Percentiles rank a stretch among this genome's conserved stretches.
Conservation (phyloP, 2,797 vertebrate species). For the Alectoris magna region DNA sequence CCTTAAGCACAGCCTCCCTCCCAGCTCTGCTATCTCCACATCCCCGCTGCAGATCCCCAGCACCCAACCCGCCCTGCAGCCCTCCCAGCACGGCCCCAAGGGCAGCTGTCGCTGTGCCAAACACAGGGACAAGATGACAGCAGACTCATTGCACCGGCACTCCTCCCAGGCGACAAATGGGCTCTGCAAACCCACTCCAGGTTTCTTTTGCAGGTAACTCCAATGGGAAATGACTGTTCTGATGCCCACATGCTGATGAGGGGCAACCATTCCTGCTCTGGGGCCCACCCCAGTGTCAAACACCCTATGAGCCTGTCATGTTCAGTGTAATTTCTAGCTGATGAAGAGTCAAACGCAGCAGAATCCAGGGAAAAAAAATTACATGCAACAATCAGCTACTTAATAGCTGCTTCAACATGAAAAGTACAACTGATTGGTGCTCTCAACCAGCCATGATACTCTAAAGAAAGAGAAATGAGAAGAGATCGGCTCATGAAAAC, state of each 20-base stretch:
- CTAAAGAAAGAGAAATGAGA: slow-evolving; percentile 58
- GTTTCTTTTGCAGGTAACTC: not conserved
- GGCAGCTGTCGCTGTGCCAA: not conserved
- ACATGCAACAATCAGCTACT: slow-evolving; percentile 53
- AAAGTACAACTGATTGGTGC: slow-evolving; percentile 57
- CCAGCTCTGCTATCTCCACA: too few species aligned
- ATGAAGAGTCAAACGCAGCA: slow-evolving; percentile 3
- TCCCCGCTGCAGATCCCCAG: too few species aligned
- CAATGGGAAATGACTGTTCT: not conserved
- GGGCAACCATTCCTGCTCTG: not conserved
- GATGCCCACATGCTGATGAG: not conserved
- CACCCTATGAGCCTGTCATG: not conserved
- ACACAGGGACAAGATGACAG: not conserved
- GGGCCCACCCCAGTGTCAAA: not conserved
- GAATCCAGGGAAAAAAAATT: slow-evolving; percentile 43
- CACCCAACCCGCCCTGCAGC: not conserved
- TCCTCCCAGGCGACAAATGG: not conserved
- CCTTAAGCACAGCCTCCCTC: accelerated
- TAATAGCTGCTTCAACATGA: slow-evolving; percentile 59
- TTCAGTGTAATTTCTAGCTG: slow-evolving; percentile 24
- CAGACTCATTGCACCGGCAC: accelerated
- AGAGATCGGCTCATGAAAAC: slow-evolving; percentile 38
- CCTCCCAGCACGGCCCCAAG: not conserved
- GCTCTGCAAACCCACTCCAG: not conserved
- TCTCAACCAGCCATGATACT: slow-evolving; percentile 63